Evolutionary conservation across 64 coral and sea anemone species (phyloP).

Genomic region (Actinia tenebrosa): DNA sequence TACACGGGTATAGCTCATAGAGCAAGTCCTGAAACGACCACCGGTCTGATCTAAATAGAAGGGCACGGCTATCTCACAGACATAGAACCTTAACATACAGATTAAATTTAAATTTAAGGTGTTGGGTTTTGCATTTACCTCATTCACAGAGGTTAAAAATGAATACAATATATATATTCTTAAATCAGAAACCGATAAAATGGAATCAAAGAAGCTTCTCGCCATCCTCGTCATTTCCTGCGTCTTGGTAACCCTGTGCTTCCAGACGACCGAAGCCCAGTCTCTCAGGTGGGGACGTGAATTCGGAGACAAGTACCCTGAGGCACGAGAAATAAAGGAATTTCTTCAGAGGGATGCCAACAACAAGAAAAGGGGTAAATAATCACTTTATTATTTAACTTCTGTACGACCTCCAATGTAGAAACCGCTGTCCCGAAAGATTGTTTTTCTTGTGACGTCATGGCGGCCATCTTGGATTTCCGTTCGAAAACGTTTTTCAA

Average conservation of each 20-base stretch:
- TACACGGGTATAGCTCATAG: too few species aligned
- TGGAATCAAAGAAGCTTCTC: constrained; percentile 24
- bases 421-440: not conserved
- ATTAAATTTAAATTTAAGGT: too few species aligned
- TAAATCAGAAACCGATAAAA: not conserved
- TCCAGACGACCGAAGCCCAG: constrained; percentile 7
- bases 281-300: constrained; percentile 9
- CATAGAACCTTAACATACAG: too few species aligned
- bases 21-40: too few species aligned
- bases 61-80: too few species aligned
- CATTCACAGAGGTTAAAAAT: not conserved
- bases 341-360: constrained; percentile 5
- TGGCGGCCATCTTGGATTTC: too few species aligned
- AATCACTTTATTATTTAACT: not conserved
- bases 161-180: not conserved
- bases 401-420: not conserved
- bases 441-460: not conserved
- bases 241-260: constrained; percentile 6
- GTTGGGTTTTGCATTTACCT: too few species aligned
- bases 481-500: too few species aligned
- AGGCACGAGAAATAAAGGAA: not conserved
- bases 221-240: constrained; percentile 20
- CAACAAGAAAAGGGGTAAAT: constrained; percentile 21
- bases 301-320: not conserved
- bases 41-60: too few species aligned